Base-by-base conservation (phyloP, 2,888 invertebrate species). In the Orthonychiurus folsomi region DNA sequence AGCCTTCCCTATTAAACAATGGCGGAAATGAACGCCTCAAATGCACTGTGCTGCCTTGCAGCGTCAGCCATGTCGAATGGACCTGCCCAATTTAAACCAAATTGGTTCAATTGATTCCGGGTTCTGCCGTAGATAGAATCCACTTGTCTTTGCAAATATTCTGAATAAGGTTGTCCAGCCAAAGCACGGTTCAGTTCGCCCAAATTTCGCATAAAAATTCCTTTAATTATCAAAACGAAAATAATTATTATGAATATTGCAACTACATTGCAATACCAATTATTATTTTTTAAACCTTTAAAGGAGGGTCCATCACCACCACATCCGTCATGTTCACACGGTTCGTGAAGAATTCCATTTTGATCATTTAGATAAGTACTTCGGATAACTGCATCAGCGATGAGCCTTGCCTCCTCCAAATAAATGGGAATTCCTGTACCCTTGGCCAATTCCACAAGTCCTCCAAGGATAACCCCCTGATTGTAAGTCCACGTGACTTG, bases 401-500 rank as follows among this genome's bases (percentile, higher is more conserved):
- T 71, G 37, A 48, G 56, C 18, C 65, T 63, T 0, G 73, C 73
- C 50, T 64, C 67, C 1, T 15, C 50, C 3, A 71, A 24, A 24
- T 70, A 71, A 5, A 26, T 59, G 1, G 27, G 15, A 48, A 68
- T 65, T n/a, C 61, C 50, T 3, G 68, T 68, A 9, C 68, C 70
- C 12, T 62, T 62, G 9, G 37, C 53, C 3, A 72, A 55, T 28
- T 71, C 69, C 1, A 65, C 65, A 1, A 69, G 61, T 1, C 67
- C 72, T 15, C 72, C 71, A 15, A 71, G 59, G 57, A 71, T 67
- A 1, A 71, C 66, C 5, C 71, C 72, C 57, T 70, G 70, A 53
- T 70, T 70, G 50, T 70, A 70, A 9, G 67, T 67, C 70, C 70
- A 70, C 2, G 69, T 65, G 0, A 61, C 63, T 3, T 61, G 55